These are phyloP conservation scores for Meloidogyne exigua DNA, from an alignment of 1,140 invertebrate genomes.

Conservation along the genomic window DNA sequence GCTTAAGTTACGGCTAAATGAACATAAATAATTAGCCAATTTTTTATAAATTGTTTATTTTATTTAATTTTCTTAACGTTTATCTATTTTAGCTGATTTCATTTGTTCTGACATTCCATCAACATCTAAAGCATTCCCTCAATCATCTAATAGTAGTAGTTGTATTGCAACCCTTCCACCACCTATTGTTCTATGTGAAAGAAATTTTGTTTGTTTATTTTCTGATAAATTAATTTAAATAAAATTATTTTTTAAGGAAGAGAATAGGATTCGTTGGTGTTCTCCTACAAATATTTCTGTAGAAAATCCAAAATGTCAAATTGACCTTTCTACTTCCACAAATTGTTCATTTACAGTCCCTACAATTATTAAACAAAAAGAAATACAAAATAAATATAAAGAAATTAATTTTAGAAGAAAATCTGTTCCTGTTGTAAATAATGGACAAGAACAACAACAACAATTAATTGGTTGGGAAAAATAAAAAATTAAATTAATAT, in stretches of 20 bases:
- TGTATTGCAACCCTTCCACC: background rate
- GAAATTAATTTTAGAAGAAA: background rate
- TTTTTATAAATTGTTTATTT: too few relatives aligned
- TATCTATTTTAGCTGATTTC: background rate
- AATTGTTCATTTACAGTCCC: background rate
- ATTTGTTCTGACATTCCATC: constrained; percentile 13
- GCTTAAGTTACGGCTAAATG: too few relatives aligned
- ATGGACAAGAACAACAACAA: background rate
- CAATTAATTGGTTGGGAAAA: background rate
- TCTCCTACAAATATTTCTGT: constrained; percentile 1
- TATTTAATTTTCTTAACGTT: too few relatives aligned
- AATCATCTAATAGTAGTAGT: too few relatives aligned
- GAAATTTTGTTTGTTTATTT: constrained; percentile 18
- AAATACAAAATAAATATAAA: constrained; percentile 7
- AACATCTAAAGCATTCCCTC: background rate
- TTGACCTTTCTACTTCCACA: constrained; percentile 20
- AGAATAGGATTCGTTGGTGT: constrained; percentile 11
- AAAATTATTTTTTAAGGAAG: constrained; percentile 12
- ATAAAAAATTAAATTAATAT: background rate
- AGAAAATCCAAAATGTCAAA: constrained; percentile 18
- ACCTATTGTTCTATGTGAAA: constrained; percentile 12
- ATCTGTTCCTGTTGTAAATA: constrained; percentile 5
- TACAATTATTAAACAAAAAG: background rate
- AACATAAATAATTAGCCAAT: too few relatives aligned
- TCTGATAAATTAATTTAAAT: background rate